Percentiles rank a stretch among this genome's conserved stretches.
These are phyloP conservation scores for Acrossocheilus wenchowensis DNA, from an alignment of 2,797 vertebrate genomes.

Conservation along the genomic window DNA sequence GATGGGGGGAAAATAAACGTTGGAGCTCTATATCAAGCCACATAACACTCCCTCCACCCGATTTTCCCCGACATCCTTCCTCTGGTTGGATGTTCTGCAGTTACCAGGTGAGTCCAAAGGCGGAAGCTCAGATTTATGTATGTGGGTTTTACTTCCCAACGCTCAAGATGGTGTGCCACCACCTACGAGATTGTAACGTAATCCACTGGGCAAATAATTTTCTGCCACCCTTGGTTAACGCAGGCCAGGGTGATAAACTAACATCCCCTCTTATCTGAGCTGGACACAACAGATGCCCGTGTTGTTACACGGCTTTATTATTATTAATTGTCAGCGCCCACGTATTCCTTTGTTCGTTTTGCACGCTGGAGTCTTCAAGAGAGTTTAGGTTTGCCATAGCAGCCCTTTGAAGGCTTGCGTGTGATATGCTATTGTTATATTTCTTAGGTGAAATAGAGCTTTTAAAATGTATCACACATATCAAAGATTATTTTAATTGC, in stretches of 20 bases:
- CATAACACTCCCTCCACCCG: conserved; percentile 31
- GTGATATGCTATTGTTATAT: conserved; percentile 54
- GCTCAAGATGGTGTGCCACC: conserved; percentile 60
- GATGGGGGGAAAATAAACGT: conserved; percentile 70
- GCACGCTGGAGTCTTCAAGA: conserved; percentile 66
- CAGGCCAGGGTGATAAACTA: conserved; percentile 70
- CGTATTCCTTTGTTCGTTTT: conserved; percentile 65
- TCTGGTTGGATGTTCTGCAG: conserved; percentile 48
- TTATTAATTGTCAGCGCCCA: conserved; percentile 75
- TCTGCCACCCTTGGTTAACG: conserved; percentile 63
- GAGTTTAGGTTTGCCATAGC: conserved; percentile 55
- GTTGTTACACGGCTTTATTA: conserved; percentile 65
- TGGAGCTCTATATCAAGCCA: conserved; percentile 64
- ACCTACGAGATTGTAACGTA: conserved; percentile 61
- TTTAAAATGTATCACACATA: conserved; percentile 62
- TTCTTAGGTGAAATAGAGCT: conserved; percentile 56
- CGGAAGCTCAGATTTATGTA: conserved; percentile 62
- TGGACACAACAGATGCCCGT: conserved; percentile 63
- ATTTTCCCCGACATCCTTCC: conserved; percentile 3
- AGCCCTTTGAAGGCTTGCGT: conserved; percentile 52
- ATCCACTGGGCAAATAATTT: conserved; percentile 74
- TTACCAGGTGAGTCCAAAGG: conserved; percentile 65
- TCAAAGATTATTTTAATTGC: conserved; percentile 59
- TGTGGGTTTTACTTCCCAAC: conserved; percentile 63
- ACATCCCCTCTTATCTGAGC: conserved; percentile 68